Evolutionary conservation across 2,797 vertebrate species (phyloP).

Genomic region (Cyprinodon diabolis): DNA sequence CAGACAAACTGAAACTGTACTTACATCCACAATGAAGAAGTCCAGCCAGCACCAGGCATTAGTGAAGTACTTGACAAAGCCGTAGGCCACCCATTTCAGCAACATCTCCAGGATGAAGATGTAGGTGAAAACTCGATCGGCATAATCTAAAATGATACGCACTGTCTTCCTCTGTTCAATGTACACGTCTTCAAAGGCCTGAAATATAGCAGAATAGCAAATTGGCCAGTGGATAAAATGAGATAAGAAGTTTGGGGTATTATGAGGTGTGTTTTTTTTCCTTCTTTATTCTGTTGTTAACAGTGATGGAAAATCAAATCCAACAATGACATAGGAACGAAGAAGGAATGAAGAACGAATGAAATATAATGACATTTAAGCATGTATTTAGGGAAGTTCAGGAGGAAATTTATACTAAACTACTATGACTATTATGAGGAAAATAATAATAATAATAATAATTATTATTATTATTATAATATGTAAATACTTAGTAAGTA

Average conservation of each 20-base stretch:
- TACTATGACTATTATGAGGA: background rate
- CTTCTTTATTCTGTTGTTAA: too few species aligned
- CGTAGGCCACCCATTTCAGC: conserved; percentile 98
- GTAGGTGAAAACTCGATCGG: conserved; percentile 97
- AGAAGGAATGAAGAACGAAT: background rate
- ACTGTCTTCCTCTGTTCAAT: conserved; percentile 97
- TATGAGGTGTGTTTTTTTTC: background rate
- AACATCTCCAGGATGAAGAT: conserved; percentile 99
- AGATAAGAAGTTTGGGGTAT: background rate
- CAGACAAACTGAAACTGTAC: conserved; percentile 66
- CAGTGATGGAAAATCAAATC: too few species aligned
- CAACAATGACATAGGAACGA: background rate
- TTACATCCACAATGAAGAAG: conserved; percentile 99
- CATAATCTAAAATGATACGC: conserved; percentile 91
- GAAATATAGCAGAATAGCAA: conserved; percentile 22
- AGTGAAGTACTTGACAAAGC: conserved; percentile 98
- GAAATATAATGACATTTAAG: background rate
- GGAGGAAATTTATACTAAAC: background rate
- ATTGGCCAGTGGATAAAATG: background rate
- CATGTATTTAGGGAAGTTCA: background rate
- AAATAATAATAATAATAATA: too few species aligned
- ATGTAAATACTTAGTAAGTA: background rate
- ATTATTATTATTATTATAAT: too few species aligned
- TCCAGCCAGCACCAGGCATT: conserved; percentile 99
- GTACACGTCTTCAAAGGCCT: conserved; percentile 99